Percentiles rank a stretch among this genome's conserved stretches.
Evolutionary conservation across 2,113 vertebrate genomes (phyloP).

Genomic region (Austrofundulus limnaeus): DNA sequence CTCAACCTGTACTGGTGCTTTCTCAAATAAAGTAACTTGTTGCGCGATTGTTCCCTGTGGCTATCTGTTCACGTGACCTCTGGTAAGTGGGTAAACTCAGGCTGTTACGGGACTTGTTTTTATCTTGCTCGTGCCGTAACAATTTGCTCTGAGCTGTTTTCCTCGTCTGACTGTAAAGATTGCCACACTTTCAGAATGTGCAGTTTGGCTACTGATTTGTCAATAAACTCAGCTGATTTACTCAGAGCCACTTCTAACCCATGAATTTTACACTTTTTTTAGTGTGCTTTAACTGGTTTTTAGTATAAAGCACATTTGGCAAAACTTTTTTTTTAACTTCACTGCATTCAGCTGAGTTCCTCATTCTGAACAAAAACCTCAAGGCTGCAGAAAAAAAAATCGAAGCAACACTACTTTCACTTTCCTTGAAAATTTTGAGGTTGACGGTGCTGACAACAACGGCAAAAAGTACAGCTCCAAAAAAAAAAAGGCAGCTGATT

Average conservation of each 20-base stretch:
- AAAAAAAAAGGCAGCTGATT: neutral
- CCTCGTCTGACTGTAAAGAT: neutral
- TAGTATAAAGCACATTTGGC: neutral
- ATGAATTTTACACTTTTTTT: neutral
- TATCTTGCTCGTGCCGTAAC: neutral
- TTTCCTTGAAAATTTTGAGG: constrained; percentile 22
- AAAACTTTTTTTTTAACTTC: neutral
- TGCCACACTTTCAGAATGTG: neutral
- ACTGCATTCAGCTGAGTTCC: neutral
- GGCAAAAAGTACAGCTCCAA: neutral
- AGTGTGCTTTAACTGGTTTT: neutral
- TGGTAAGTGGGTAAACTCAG: neutral
- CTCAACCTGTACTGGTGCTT: neutral
- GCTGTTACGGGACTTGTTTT: neutral
- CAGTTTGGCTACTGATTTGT: neutral
- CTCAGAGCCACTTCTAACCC: neutral
- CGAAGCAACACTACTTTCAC: constrained; percentile 21
- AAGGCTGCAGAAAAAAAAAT: constrained; percentile 26
- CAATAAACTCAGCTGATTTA: neutral
- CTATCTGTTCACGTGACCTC: neutral
- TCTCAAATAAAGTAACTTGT: neutral
- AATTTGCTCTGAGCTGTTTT: neutral
- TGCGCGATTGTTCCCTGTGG: neutral
- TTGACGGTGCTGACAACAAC: constrained; percentile 12
- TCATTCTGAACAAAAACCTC: constrained; percentile 20